These are phyloP conservation scores for Drosophila merina DNA, from an alignment of 2,888 invertebrate genomes.

Conservation along the genomic window DNA sequence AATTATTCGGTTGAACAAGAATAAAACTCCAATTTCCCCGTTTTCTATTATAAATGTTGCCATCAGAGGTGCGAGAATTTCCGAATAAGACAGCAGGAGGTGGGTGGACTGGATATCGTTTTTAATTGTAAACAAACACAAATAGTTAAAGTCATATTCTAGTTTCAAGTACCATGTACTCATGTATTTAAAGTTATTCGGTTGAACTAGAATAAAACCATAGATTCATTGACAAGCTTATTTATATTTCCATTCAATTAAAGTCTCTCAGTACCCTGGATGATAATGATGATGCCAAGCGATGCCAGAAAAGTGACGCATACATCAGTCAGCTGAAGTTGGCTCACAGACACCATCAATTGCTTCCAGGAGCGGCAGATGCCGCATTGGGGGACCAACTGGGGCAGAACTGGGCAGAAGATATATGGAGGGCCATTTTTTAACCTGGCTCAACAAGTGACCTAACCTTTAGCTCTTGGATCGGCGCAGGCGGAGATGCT, in stretches of 20 bases:
- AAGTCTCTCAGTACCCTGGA: slow-evolving; percentile 51
- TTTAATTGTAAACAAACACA: background rate
- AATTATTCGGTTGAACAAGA: no score
- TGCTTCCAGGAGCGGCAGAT: slow-evolving; percentile 8
- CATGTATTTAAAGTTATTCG: background rate
- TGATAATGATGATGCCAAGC: slow-evolving; percentile 31
- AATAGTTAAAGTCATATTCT: slow-evolving; percentile 35
- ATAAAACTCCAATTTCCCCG: no score
- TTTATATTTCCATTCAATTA: slow-evolving; percentile 72
- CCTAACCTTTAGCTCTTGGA: background rate
- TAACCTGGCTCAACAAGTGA: slow-evolving; percentile 60
- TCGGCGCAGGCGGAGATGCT: background rate
- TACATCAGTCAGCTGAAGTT: slow-evolving; percentile 58
- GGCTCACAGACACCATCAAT: slow-evolving; percentile 43
- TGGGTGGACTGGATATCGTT: background rate
- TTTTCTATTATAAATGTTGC: slow-evolving; percentile 22
- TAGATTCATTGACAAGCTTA: slow-evolving; percentile 39
- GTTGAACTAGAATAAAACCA: slow-evolving; percentile 17
- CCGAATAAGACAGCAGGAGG: no score
- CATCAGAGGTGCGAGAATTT: slow-evolving; percentile 1
- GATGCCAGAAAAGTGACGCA: slow-evolving; percentile 47
- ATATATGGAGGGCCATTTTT: slow-evolving; percentile 73
- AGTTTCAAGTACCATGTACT: background rate
- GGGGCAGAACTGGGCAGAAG: slow-evolving; percentile 29
- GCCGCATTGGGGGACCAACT: slow-evolving; percentile 2